Conservation (phyloP, 2,888 invertebrate genomes). For the Siphonodentalium dalli region DNA sequence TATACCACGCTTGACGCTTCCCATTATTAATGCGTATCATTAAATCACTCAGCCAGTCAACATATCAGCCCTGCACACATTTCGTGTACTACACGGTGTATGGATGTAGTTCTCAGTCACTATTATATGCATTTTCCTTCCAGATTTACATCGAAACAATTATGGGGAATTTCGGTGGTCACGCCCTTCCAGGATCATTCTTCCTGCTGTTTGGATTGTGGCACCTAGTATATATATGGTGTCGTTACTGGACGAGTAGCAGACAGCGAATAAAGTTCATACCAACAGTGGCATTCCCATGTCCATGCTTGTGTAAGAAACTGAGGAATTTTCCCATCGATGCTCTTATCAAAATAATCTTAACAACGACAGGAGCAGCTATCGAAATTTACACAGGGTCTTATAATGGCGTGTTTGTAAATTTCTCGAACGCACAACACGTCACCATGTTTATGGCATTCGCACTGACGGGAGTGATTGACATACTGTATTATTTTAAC, state of each 20-base stretch:
- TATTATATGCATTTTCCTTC: too few species aligned
- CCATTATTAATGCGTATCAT: too few species aligned
- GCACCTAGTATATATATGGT: slow-evolving; percentile 42
- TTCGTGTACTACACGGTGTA: too few species aligned
- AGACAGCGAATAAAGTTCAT: slow-evolving; percentile 27
- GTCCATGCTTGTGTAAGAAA: slow-evolving; percentile 33
- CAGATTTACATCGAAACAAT: too few species aligned
- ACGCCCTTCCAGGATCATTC: slow-evolving; percentile 65
- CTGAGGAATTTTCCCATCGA: slow-evolving; percentile 28
- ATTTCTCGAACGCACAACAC: slow-evolving; percentile 66
- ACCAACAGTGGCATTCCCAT: slow-evolving; percentile 31
- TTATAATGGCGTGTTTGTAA: slow-evolving; percentile 56
- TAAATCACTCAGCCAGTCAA: too few species aligned
- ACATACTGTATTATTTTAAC: slow-evolving; percentile 57
- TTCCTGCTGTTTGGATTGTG: slow-evolving; percentile 51
- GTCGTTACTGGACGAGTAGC: slow-evolving; percentile 37
- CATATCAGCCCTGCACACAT: too few species aligned
- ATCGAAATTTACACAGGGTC: slow-evolving; percentile 22
- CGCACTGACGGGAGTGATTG: slow-evolving; percentile 63
- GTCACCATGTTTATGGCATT: slow-evolving; percentile 68
- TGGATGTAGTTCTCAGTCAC: too few species aligned
- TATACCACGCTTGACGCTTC: too few species aligned
- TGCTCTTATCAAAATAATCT: slow-evolving; percentile 23
- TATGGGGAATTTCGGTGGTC: slow-evolving; percentile 66
- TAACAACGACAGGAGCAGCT: slow-evolving; percentile 17